Evolutionary conservation across 2,888 invertebrate genomes (phyloP).

Genomic region (Drosophila ustulata): DNA sequence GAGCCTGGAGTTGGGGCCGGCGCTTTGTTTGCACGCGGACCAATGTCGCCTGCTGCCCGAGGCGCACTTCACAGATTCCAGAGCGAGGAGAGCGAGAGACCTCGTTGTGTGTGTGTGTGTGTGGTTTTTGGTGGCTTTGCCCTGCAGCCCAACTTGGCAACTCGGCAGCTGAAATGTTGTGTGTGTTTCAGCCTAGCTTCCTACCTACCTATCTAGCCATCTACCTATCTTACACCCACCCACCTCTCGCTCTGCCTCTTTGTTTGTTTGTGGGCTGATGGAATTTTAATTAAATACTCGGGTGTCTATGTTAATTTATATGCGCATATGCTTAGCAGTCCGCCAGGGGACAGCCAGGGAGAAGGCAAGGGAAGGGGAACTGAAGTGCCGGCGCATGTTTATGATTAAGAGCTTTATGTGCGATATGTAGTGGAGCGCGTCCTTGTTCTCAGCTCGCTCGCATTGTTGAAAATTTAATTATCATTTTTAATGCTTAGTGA

Average conservation of each 20-base stretch:
- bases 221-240: not conserved
- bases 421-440: constrained; percentile 40
- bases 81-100: not conserved
- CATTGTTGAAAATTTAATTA: constrained; percentile 81
- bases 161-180: constrained; percentile 64
- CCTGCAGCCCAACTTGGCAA: constrained; percentile 34
- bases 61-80: constrained; percentile 66
- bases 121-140: constrained; percentile 75
- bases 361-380: constrained; percentile 8
- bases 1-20: not conserved
- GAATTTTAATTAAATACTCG: constrained; percentile 79
- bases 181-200: constrained; percentile 3
- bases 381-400: constrained; percentile 80
- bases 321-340: constrained; percentile 77
- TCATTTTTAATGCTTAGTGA: constrained; percentile 79
- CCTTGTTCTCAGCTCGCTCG: constrained; percentile 62
- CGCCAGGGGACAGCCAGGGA: constrained; percentile 20
- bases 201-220: not conserved
- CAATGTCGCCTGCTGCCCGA: constrained; percentile 41
- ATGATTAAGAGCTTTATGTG: constrained; percentile 77
- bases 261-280: constrained; percentile 67
- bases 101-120: constrained; percentile 31
- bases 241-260: not conserved
- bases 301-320: constrained; percentile 81
- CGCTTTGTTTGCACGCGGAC: constrained; percentile 68